These are phyloP conservation scores for Glyptemys insculpta DNA, from an alignment of 2,797 vertebrate species.

Conservation along the genomic window DNA sequence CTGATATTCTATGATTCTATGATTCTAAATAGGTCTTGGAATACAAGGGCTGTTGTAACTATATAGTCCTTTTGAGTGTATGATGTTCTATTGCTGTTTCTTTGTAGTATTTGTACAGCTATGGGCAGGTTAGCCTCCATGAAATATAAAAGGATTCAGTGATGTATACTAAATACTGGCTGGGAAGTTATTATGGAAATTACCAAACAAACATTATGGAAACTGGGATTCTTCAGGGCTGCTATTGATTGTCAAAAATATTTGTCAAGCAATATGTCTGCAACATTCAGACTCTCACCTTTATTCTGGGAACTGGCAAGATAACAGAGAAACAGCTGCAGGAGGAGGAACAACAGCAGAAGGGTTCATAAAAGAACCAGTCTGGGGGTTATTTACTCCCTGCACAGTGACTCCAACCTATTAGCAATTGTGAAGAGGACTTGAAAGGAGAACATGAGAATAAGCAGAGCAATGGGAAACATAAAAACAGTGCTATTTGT, in stretches of 20 bases:
- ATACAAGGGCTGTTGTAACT: not conserved
- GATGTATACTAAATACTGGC: not conserved
- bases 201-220: not conserved
- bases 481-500: constrained; percentile 35
- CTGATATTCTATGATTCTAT: too few relatives aligned
- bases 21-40: not conserved
- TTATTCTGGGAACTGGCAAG: constrained; percentile 50
- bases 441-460: constrained; percentile 28
- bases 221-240: constrained; percentile 39
- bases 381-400: constrained; percentile 64
- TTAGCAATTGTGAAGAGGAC: not conserved
- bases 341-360: constrained; percentile 62
- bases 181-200: constrained; percentile 36
- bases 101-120: not conserved
- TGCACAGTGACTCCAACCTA: constrained; percentile 6
- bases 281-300: constrained; percentile 51
- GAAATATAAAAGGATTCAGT: not conserved
- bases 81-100: not conserved
- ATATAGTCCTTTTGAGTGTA: not conserved
- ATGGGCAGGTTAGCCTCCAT: not conserved
- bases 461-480: constrained; percentile 9
- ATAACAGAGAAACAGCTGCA: constrained; percentile 71
- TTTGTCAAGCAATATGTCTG: constrained; percentile 38
- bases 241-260: constrained; percentile 29
- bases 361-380: constrained; percentile 58